Evolutionary conservation across 2,113 vertebrate genomes (phyloP).

Genomic region (Eudyptes chrysolophus): DNA sequence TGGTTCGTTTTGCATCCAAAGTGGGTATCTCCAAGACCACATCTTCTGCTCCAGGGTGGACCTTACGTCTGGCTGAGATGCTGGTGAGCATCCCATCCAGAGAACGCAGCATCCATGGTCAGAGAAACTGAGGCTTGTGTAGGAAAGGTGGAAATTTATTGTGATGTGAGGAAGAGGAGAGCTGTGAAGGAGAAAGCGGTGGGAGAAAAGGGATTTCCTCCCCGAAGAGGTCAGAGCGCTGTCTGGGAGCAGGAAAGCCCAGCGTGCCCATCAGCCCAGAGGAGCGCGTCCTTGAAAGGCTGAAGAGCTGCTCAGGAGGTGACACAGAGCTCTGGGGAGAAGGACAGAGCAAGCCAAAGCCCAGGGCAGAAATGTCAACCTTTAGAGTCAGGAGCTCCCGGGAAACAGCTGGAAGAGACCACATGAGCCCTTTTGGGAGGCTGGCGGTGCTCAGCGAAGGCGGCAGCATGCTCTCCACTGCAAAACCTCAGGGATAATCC

Average conservation of each 20-base stretch:
- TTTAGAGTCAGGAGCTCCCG: not conserved
- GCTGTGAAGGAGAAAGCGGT: not conserved
- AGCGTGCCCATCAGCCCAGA: not conserved
- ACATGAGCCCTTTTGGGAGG: not conserved
- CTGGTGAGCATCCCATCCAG: not conserved
- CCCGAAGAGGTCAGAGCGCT: accelerated
- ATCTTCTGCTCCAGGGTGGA: not conserved
- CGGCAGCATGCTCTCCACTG: accelerated
- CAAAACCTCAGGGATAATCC: not conserved
- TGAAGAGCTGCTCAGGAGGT: not conserved
- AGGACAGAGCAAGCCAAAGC: not conserved
- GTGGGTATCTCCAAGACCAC: not conserved
- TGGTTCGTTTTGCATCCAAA: not conserved
- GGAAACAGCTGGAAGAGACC: not conserved
- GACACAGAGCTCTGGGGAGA: not conserved
- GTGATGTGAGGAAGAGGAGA: not conserved
- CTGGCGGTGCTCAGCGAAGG: not conserved
- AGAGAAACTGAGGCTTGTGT: not conserved
- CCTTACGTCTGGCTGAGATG: not conserved
- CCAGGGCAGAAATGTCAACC: not conserved
- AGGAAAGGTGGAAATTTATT: not conserved
- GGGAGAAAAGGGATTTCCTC: not conserved
- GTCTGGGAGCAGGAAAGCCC: not conserved
- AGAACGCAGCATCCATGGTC: not conserved
- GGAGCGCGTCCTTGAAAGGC: not conserved